Evolutionary conservation across 2,888 invertebrate genomes (phyloP).

Genomic region (Ennomos quercinarius): DNA sequence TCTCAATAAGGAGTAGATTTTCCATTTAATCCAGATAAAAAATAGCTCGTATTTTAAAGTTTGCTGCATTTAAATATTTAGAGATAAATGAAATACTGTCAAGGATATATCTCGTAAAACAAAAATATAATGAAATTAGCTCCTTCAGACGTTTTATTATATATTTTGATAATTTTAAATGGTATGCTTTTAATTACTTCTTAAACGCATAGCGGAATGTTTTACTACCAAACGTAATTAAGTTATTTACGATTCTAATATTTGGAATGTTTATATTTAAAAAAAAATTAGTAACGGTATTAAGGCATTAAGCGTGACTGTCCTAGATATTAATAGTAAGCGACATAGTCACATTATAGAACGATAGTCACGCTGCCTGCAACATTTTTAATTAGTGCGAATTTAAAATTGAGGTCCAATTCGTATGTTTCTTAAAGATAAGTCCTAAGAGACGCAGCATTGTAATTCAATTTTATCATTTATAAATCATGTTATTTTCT

Average conservation of each 20-base stretch:
- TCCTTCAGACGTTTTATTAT: no score
- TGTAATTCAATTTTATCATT: slow-evolving; percentile 58
- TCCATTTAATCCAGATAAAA: no score
- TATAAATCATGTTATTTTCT: slow-evolving; percentile 78
- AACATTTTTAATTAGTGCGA: slow-evolving; percentile 72
- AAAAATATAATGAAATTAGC: no score
- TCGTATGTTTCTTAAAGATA: slow-evolving; percentile 76
- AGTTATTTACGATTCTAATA: slow-evolving; percentile 31
- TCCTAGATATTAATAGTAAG: slow-evolving; percentile 29
- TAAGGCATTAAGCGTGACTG: slow-evolving; percentile 46
- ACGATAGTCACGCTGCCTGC: slow-evolving; percentile 51
- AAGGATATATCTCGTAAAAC: no score
- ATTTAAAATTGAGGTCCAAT: slow-evolving; percentile 83
- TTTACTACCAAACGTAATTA: slow-evolving; percentile 23
- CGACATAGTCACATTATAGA: slow-evolving; percentile 46
- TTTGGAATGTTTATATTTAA: slow-evolving; percentile 58
- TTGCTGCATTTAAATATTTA: no score
- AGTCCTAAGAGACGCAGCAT: slow-evolving; percentile 67
- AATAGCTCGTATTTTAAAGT: no score
- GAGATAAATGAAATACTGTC: no score
- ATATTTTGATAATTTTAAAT: not conserved
- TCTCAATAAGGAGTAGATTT: no score
- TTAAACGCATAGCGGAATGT: slow-evolving; percentile 30
- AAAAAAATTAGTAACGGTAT: slow-evolving; percentile 50
- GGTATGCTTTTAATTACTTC: not conserved